phyloP scores from a whole-genome alignment of 2,888 invertebrate genomes.

The Drosophila kuntzei region DNA sequence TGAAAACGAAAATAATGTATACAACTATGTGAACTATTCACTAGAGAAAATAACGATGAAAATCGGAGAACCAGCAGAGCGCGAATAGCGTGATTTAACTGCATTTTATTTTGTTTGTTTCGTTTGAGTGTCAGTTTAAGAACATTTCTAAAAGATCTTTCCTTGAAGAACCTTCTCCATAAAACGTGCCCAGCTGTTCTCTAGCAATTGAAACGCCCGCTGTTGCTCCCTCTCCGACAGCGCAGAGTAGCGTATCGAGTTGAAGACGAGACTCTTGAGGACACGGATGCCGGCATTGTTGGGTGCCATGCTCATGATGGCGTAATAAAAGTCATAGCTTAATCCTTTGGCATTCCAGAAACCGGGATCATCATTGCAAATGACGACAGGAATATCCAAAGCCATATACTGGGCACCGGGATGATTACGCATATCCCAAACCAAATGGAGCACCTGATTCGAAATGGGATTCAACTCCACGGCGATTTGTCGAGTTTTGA shows the following conservation, averaged over 20 bases:
- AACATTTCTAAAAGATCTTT: conserved; percentile 55
- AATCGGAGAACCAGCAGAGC: too few species aligned
- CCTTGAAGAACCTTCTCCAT: conserved; percentile 75
- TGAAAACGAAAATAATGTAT: background rate
- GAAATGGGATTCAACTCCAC: conserved; percentile 85
- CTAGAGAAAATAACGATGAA: background rate
- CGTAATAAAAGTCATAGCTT: conserved; percentile 89
- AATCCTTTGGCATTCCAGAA: conserved; percentile 88
- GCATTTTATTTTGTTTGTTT: background rate
- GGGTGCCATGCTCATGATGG: conserved; percentile 89
- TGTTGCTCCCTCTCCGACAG: conserved; percentile 67
- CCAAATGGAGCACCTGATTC: conserved; percentile 86
- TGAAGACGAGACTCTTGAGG: conserved; percentile 88
- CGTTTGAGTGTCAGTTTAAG: background rate
- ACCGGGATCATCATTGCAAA: conserved; percentile 89
- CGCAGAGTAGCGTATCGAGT: conserved; percentile 86
- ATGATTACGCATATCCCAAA: conserved; percentile 89
- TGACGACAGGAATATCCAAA: conserved; percentile 87
- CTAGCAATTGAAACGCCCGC: conserved; percentile 67
- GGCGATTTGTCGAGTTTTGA: conserved; percentile 82
- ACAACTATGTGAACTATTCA: background rate
- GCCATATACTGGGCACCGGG: conserved; percentile 87
- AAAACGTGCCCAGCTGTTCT: conserved; percentile 79
- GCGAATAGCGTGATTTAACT: background rate
- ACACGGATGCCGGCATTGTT: conserved; percentile 87